Percentiles rank a stretch among this genome's conserved stretches.
These are phyloP conservation scores for Drosophila ananassae DNA, from an alignment of 1,140 invertebrate genomes.

Conservation along the genomic window DNA sequence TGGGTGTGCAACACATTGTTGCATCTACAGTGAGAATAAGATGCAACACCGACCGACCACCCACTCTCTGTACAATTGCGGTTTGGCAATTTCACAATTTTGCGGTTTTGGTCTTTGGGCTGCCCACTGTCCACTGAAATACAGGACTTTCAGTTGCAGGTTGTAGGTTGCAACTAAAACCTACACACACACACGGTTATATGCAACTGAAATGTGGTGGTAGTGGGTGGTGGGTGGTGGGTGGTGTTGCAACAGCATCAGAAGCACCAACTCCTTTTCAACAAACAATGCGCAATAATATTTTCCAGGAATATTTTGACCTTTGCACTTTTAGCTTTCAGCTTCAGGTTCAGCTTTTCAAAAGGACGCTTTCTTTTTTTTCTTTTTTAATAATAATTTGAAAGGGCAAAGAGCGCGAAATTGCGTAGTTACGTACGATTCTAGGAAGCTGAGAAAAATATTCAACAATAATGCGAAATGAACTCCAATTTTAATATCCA, in stretches of 20 bases:
- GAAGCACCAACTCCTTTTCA: background rate
- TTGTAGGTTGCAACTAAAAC: background rate
- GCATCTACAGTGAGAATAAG: background rate
- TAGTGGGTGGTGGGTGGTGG: too few species aligned
- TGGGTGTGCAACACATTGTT: constrained; percentile 8
- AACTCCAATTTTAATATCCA: background rate
- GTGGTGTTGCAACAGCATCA: too few species aligned
- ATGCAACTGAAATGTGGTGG: background rate
- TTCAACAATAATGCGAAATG: background rate
- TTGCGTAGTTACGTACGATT: background rate
- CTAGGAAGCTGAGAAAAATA: background rate
- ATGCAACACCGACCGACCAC: background rate
- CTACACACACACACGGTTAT: background rate
- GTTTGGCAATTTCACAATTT: constrained; percentile 50
- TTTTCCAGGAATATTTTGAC: constrained; percentile 18
- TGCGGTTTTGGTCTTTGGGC: constrained; percentile 26
- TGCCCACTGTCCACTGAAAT: background rate
- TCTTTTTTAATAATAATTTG: background rate
- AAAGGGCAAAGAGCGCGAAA: constrained; percentile 5
- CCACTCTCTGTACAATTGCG: constrained; percentile 36
- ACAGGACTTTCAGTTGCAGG: background rate
- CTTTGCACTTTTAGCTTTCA: constrained; percentile 24
- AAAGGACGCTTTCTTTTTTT: background rate
- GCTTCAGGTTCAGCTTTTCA: constrained; percentile 2
- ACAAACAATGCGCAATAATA: constrained; percentile 36